A percentile compares a stretch with the other conserved stretches of the same genome.
Evolutionary conservation across 2,797 vertebrate genomes (phyloP).

Genomic region (Serranus cabrilla): DNA sequence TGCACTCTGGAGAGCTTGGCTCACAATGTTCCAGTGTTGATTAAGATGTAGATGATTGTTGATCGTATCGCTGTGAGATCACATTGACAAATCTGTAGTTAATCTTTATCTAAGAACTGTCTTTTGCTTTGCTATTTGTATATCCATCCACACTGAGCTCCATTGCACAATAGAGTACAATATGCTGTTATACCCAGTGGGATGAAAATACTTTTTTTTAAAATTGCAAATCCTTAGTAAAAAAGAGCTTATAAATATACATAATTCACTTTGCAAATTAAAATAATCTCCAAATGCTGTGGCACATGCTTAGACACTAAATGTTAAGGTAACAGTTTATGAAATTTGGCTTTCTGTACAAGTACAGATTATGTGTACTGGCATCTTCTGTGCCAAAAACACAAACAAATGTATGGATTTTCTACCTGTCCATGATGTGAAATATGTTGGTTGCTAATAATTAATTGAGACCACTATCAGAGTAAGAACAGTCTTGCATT

Average conservation of each 20-base stretch:
- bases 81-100: slow-evolving; percentile 8
- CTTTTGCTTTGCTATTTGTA: slow-evolving; percentile 12
- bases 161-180: not conserved
- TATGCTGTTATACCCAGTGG: not conserved
- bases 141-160: slow-evolving; percentile 10
- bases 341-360: too few species aligned
- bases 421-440: not conserved
- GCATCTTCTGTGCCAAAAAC: not conserved
- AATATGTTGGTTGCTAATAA: not conserved
- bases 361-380: too few species aligned
- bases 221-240: not conserved
- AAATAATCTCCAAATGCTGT: not conserved
- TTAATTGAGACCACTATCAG: not conserved
- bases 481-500: not conserved
- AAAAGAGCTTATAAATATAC: not conserved
- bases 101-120: slow-evolving; percentile 7
- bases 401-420: too few species aligned
- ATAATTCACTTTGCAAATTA: not conserved
- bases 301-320: too few species aligned
- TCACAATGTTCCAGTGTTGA: slow-evolving; percentile 15
- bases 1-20: slow-evolving; percentile 15
- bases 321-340: too few species aligned
- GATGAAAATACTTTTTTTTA: not conserved
- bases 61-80: slow-evolving; percentile 19
- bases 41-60: slow-evolving; percentile 31